These are phyloP conservation scores for Rachycentron canadum DNA, from an alignment of 2,797 vertebrate genomes.

Conservation along the genomic window DNA sequence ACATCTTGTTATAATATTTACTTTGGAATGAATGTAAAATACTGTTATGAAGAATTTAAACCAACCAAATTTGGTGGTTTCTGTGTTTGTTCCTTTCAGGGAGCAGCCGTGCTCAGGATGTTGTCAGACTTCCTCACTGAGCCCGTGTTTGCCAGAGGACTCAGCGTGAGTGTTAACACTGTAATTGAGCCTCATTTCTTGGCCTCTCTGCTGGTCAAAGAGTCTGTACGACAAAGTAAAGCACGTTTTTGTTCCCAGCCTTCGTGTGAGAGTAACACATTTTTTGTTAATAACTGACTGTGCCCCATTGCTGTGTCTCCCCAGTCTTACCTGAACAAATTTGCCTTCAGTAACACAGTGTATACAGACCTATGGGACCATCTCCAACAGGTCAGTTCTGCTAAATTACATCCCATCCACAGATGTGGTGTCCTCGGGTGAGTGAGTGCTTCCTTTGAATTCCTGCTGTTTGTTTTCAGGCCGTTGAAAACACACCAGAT, in stretches of 20 bases:
- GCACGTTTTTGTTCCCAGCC: background rate
- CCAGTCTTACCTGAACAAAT: constrained; percentile 91
- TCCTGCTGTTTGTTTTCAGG: constrained; percentile 77
- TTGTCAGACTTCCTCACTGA: constrained; percentile 92
- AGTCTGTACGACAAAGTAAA: background rate
- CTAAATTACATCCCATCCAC: background rate
- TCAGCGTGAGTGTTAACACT: constrained; percentile 86
- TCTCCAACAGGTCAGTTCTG: constrained; percentile 85
- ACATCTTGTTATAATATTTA: constrained; percentile 26
- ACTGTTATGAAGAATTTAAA: constrained; percentile 9
- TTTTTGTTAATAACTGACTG: too few species aligned
- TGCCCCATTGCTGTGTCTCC: too few species aligned
- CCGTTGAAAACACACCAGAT: constrained; percentile 2
- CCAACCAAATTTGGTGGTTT: constrained; percentile 27
- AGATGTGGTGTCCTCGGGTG: background rate
- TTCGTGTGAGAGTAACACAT: too few species aligned
- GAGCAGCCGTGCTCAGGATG: constrained; percentile 93
- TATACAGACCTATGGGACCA: constrained; percentile 91
- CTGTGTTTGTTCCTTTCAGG: constrained; percentile 81
- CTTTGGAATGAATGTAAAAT: background rate
- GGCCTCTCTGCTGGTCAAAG: too few species aligned
- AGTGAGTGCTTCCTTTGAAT: background rate
- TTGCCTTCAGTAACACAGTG: constrained; percentile 86
- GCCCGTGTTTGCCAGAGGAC: constrained; percentile 87
- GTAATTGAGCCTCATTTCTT: background rate